Base-by-base conservation (phyloP, 1,140 invertebrate species). In the Oryctes rhinoceros region DNA sequence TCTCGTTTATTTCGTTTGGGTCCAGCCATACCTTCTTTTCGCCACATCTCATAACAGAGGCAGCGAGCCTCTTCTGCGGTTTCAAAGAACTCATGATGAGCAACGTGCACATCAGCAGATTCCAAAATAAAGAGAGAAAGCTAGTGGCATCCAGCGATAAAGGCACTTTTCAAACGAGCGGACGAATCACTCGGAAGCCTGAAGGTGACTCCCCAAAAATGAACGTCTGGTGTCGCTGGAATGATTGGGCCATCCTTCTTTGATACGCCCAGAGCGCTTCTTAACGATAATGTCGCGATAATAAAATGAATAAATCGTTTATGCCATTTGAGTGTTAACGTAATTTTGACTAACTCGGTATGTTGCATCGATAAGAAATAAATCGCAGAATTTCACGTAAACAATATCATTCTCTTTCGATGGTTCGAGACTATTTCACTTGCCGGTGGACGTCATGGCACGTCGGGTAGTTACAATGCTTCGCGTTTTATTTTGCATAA, bases 21-120 rank as follows among this genome's bases (percentile, higher is more conserved):
- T 99, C 99, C 87, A 99, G 92, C 99, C 99, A 99, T 62, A 99
- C 97, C 89, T 99, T 99, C 87, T 99, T 99, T 90, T 97, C 97
- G 85, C 99, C 99, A 90, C 99, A 99, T 93, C 98, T 92, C 91
- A 99, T 94, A 84, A 99, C 98, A 86, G 97, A 96, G 90, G 99
- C 94, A 87, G 99, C 98, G 83, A 99, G 94, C 93, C 99, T 95
- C 93, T 99, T 99, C 89, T 99, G 98, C 84, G 99, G 90, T 88
- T 94, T 94, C 85, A 95, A 89, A 84, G 93, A 94, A 92, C 93
- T 94, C n/a, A n/a, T n/a, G n/a, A n/a, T n/a, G n/a, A n/a, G n/a
- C n/a, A n/a, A n/a, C n/a, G n/a, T n/a, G n/a, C n/a, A n/a, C n/a
- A n/a, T n/a, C n/a, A n/a, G n/a, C n/a, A n/a, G n/a, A n/a, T n/a